Evolutionary conservation across 2,888 invertebrate species (phyloP).

Genomic region (Pyrgus malvae): DNA sequence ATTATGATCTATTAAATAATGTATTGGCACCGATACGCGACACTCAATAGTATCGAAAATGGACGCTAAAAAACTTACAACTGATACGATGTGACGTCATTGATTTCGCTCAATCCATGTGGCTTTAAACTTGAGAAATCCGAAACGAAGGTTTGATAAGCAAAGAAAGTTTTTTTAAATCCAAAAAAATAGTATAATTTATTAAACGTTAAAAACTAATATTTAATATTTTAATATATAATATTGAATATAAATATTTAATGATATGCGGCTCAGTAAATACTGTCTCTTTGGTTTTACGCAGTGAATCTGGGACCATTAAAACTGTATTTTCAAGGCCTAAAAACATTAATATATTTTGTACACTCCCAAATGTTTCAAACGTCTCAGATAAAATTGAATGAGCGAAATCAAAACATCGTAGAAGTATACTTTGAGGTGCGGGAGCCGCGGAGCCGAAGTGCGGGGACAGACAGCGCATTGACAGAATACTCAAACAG

Average conservation of each 20-base stretch:
- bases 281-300: too few species aligned
- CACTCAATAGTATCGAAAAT: slow-evolving; percentile 51
- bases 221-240: too few species aligned
- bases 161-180: too few species aligned
- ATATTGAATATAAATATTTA: too few species aligned
- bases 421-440: slow-evolving; percentile 40
- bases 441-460: slow-evolving; percentile 49
- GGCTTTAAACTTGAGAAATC: slow-evolving; percentile 14
- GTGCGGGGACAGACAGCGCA: slow-evolving; percentile 27
- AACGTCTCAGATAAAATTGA: slow-evolving; percentile 2
- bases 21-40: slow-evolving; percentile 70
- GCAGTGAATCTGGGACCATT: too few species aligned
- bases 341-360: too few species aligned
- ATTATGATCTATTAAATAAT: slow-evolving; percentile 62
- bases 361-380: too few species aligned
- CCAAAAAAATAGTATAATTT: too few species aligned
- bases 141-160: too few species aligned
- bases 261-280: too few species aligned
- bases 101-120: slow-evolving; percentile 18
- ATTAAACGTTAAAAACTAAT: too few species aligned
- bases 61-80: slow-evolving; percentile 56
- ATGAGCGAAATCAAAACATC: slow-evolving; percentile 20
- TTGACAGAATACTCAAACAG: slow-evolving; percentile 16
- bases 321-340: too few species aligned
- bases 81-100: slow-evolving; percentile 29